These are phyloP conservation scores for Pegoplata infirma DNA, from an alignment of 2,888 invertebrate genomes.

Conservation along the genomic window DNA sequence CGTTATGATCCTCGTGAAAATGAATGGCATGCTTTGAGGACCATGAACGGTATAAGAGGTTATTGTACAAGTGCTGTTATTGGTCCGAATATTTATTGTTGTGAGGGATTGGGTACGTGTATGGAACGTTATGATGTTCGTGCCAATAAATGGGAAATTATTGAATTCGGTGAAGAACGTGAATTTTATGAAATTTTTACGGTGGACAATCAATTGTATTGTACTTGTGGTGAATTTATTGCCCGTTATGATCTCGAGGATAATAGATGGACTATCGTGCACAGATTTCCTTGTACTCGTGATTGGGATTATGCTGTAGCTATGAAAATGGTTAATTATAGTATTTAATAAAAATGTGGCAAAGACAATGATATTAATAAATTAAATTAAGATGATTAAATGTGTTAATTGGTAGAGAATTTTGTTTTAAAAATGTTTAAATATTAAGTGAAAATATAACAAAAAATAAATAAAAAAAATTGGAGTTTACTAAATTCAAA, in stretches of 20 bases:
- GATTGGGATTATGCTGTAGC: slow-evolving; percentile 72
- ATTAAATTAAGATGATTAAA: not conserved
- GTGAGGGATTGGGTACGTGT: slow-evolving; percentile 69
- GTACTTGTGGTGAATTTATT: slow-evolving; percentile 68
- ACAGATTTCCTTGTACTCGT: slow-evolving; percentile 65
- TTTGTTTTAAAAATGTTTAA: not conserved
- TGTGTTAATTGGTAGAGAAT: not conserved
- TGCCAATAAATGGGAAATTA: slow-evolving; percentile 69
- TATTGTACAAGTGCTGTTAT: slow-evolving; percentile 70
- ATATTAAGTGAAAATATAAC: too few relatives aligned
- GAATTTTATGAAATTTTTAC: slow-evolving; percentile 71
- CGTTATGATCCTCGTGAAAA: slow-evolving; percentile 69
- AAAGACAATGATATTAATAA: not conserved
- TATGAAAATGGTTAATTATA: slow-evolving; percentile 66
- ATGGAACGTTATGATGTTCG: slow-evolving; percentile 71
- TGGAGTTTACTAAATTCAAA: too few relatives aligned
- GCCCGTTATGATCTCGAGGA: slow-evolving; percentile 65
- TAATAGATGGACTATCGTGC: slow-evolving; percentile 66
- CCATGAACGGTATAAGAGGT: slow-evolving; percentile 69
- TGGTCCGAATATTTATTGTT: slow-evolving; percentile 69
- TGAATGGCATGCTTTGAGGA: slow-evolving; percentile 66
- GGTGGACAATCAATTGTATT: slow-evolving; percentile 68
- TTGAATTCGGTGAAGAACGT: slow-evolving; percentile 69
- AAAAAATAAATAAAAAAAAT: too few relatives aligned
- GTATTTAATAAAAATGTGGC: slow-evolving; percentile 5